Percentiles rank a stretch among this genome's conserved stretches.
Conservation (phyloP, 1,140 invertebrate genomes). For the Leptoteleia sp. region DNA sequence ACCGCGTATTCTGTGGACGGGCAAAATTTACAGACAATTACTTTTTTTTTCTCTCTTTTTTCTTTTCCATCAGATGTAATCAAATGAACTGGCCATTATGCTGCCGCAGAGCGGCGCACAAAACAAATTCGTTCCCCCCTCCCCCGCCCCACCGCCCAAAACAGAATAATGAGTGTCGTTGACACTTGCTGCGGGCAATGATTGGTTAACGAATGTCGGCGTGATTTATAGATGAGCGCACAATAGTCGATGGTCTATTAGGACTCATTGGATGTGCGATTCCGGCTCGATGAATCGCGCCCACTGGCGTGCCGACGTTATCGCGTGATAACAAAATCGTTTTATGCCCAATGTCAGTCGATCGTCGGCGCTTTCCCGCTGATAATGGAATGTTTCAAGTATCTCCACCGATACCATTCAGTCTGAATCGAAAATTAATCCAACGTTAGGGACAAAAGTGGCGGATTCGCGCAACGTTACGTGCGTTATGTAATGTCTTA, state of each 20-base stretch:
- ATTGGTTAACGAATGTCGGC: conserved; percentile 71
- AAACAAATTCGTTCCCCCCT: conserved; percentile 27
- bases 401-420: conserved; percentile 35
- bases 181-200: conserved; percentile 62
- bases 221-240: conserved; percentile 71
- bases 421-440: conserved; percentile 20
- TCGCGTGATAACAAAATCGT: conserved; percentile 63
- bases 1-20: too few species aligned
- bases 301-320: conserved; percentile 48
- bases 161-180: conserved; percentile 62
- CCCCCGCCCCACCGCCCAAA: too few species aligned
- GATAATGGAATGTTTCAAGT: conserved; percentile 50
- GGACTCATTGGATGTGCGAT: conserved; percentile 64
- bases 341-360: conserved; percentile 65
- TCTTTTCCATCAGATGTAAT: conserved; percentile 3
- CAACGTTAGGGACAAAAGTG: conserved; percentile 1
- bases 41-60: conserved; percentile 29
- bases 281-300: conserved; percentile 44
- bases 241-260: conserved; percentile 68
- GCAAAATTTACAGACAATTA: conserved; percentile 62
- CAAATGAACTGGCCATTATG: conserved; percentile 18
- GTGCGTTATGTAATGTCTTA: conserved; percentile 19
- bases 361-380: conserved; percentile 30
- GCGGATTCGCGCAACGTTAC: too few species aligned
- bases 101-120: neutral